phyloP scores from a whole-genome alignment of 2,888 invertebrate species.

The Acleris sparsana region DNA sequence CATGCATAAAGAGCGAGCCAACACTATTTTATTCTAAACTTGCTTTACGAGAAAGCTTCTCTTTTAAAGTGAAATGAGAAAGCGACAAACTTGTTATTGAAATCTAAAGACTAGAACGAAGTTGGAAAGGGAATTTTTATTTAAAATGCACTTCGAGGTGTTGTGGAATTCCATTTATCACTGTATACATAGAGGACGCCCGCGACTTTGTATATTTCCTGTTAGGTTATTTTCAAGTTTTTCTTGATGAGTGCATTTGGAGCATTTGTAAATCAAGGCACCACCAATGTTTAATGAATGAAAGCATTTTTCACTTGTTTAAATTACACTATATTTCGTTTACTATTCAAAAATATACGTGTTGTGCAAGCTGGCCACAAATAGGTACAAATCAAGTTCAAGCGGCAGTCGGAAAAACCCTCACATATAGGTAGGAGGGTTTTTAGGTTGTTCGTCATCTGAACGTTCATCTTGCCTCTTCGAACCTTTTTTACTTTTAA shows the following conservation, averaged over 20 bases:
- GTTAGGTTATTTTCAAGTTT: too few relatives aligned
- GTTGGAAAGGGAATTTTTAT: neutral
- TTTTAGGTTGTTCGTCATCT: neutral
- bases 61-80: slow-evolving; percentile 47
- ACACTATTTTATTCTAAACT: slow-evolving; percentile 45
- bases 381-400: too few relatives aligned
- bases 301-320: too few relatives aligned
- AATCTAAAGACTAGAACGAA: slow-evolving; percentile 24
- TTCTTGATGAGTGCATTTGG: too few relatives aligned
- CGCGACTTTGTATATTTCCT: too few relatives aligned
- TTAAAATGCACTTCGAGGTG: neutral
- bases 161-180: neutral
- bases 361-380: too few relatives aligned
- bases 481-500: slow-evolving; percentile 1
- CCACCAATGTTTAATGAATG: too few relatives aligned
- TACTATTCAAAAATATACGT: too few relatives aligned
- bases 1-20: slow-evolving; percentile 44
- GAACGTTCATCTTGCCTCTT: neutral
- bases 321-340: too few relatives aligned
- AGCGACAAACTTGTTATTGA: slow-evolving; percentile 41
- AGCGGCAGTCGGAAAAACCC: too few relatives aligned
- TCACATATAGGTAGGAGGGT: too few relatives aligned
- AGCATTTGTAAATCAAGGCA: too few relatives aligned
- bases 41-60: slow-evolving; percentile 49
- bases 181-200: neutral